Conservation (phyloP, 2,113 vertebrate genomes). For the Campylomormyrus tamandua region DNA sequence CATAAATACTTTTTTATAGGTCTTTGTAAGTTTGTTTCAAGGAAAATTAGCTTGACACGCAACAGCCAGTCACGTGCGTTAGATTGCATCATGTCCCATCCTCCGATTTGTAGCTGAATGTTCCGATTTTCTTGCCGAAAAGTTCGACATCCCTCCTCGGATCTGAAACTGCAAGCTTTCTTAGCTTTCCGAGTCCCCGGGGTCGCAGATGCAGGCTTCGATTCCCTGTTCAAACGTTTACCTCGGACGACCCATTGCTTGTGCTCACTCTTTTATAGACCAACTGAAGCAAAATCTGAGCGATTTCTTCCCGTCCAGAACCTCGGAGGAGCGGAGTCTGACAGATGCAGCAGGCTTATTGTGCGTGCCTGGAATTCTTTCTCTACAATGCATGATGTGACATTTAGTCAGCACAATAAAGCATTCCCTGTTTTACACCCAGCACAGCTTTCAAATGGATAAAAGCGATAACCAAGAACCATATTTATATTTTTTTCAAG, state of each 20-base stretch:
- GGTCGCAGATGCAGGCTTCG: neutral
- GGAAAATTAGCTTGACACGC: neutral
- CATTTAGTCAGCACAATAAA: conserved; percentile 47
- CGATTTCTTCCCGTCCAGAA: neutral
- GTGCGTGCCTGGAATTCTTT: conserved; percentile 11
- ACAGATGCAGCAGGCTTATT: neutral
- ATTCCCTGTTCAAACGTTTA: neutral
- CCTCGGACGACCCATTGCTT: neutral
- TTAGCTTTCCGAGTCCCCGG: neutral
- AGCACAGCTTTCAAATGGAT: conserved; percentile 43
- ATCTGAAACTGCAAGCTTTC: neutral
- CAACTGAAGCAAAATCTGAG: neutral
- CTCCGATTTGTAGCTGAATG: neutral
- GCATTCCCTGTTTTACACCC: conserved; percentile 39
- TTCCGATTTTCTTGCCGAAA: neutral
- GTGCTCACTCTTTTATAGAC: neutral
- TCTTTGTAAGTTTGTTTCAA: neutral
- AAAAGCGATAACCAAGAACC: conserved; percentile 55
- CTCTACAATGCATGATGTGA: conserved; percentile 48
- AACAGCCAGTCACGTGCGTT: neutral
- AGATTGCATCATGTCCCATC: neutral
- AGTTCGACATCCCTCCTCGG: neutral
- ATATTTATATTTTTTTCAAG: conserved; percentile 33
- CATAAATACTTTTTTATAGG: neutral
- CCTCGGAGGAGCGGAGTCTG: neutral